Evolutionary conservation across 1,140 invertebrate genomes (phyloP).

Genomic region (Stegodyphus dumicola): DNA sequence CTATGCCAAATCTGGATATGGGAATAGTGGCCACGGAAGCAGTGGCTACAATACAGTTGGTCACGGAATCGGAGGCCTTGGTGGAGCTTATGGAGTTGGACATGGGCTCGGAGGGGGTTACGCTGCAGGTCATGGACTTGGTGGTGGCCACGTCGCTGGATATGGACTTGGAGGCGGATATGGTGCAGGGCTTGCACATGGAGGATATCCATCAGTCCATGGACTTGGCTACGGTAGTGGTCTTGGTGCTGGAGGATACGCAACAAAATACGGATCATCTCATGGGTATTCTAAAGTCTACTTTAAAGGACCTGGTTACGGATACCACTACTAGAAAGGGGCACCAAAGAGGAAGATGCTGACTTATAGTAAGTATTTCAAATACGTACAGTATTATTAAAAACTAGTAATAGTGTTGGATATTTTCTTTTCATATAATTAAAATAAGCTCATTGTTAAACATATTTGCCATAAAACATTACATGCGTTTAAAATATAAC

Average conservation of each 20-base stretch:
- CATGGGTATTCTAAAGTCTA: conserved; percentile 55
- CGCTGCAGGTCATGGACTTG: background rate
- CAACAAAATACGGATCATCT: background rate
- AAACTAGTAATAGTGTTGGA: background rate
- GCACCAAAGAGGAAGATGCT: no score
- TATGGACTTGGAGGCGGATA: background rate
- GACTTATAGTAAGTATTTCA: no score
- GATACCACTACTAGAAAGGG: conserved; percentile 40
- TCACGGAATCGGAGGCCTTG: background rate
- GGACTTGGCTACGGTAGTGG: background rate
- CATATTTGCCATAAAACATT: no score
- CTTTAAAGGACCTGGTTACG: conserved; percentile 47
- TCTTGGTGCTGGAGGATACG: background rate
- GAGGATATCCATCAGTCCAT: background rate
- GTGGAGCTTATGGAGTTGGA: background rate
- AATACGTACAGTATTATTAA: background rate
- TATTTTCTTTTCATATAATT: background rate
- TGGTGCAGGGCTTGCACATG: background rate
- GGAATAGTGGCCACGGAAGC: conserved; percentile 12
- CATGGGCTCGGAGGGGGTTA: background rate
- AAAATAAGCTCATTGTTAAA: no score
- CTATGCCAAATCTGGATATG: conserved; percentile 13
- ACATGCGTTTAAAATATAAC: no score
- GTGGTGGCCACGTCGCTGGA: background rate
- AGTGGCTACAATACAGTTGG: background rate